Base-by-base conservation (phyloP, 2,888 invertebrate genomes). In the Cerastoderma edule region DNA sequence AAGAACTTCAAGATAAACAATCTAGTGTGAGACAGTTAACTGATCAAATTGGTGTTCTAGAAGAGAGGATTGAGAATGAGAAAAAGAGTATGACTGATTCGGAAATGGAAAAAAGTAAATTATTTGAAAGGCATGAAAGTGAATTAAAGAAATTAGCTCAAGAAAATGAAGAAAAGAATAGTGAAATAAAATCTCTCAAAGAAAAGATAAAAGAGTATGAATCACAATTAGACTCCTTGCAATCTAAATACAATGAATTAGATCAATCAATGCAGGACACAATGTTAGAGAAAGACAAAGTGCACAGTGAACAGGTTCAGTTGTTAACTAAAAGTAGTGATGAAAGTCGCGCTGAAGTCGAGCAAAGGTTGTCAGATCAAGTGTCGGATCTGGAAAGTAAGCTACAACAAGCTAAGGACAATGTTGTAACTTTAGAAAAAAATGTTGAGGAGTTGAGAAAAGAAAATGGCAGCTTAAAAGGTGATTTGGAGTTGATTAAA, bases 1-100 rank as follows among this genome's bases (percentile, higher is more conserved):
- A 72, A 30, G 69, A 78, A 30, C 46, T 75, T 13, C 46, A 73
- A 8, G 65, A 78, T 65, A 77, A 74, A 60, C 75, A 81, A 48
- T 71, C 75, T 24, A 70, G 35, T 75, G 69, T 75, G 54, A 70
- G 68, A 57, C 57, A 65, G 24, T 22, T 54, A 33, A 54, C 22
- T 39, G 66, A 72, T 32, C 66, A 66, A 33, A 56, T 66, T 50
- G 50, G 56, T 48, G 60, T 48, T 35, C 19, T 57, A n/a, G 57
- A 72, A 13, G 66, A 57, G 60, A 56, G 32, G 24, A 35, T 54
- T 4, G 46, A 6, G 16, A 39, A 65, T 19, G 65, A 65, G 32
- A 65, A 71, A 33, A 56, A 65, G 22, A 33, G 35, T n/a, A 24
- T 67, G 4, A 32, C 22, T 10, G 33, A 53, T 28, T 67, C 28